Base-by-base conservation (phyloP, 1,140 invertebrate genomes). In the Drosophila nigromelanica region DNA sequence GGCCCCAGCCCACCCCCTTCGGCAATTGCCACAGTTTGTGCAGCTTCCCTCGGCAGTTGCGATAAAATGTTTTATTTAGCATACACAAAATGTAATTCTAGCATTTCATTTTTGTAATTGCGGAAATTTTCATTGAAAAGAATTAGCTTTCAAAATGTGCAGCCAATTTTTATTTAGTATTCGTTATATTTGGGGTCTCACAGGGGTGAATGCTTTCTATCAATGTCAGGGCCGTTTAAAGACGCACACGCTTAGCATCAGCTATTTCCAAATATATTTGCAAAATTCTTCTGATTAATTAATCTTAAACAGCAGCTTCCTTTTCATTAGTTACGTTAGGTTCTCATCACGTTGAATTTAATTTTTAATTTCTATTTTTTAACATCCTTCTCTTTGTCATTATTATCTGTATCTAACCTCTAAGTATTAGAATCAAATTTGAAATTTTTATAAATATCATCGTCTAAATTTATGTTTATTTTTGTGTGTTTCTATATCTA, bases 91-190 rank as follows among this genome's bases (percentile, higher is more conserved):
- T 83, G 75, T 67, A 61, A 72, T 76, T 80, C 76, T 80, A 79
- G 76, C 83, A 87, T 87, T 89, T 89, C 82, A 80, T 76, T 89
- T 79, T 62, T 76, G 61, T 76, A 78, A 89, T 83, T 87, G 83
- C 76, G 83, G 83, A 87, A 83, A 87, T 89, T 87, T 87, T 89
- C 83, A 87, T 87, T 87, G 83, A 87, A 89, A 83, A 67, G 64
- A 87, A 87, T 87, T 87, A 87, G 83, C 79, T 71, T 48, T 35
- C 59, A 59, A 50, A 72, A 80, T 76, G 60, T 63, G 47, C 33
- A 47, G 69, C 37, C 62, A 58, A 56, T 52, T 40, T 66, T 42
- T 52, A 48, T 42, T 18, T 5, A 50, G 52, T 58, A 59, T 62
- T 45, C 15, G 39, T 64, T 45, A 5, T 47, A 45, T 15, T 14